Evolutionary conservation across 2,113 vertebrate species (phyloP), one percentile per base, ranked within the genome.

Genomic region (Saguinus imperator): DNA sequence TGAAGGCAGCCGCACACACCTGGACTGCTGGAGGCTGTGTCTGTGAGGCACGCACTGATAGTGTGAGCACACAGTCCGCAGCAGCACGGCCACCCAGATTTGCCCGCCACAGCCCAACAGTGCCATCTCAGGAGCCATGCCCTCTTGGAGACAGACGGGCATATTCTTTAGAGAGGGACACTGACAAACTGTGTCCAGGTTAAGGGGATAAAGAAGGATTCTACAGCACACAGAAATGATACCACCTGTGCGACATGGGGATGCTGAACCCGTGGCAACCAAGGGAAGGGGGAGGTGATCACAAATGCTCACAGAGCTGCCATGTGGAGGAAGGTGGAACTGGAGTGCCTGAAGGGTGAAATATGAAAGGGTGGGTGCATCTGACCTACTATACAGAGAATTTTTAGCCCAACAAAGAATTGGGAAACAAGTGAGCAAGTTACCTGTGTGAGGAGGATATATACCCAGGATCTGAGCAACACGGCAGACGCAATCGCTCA

Each of bases 41-140:
- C 1, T 20, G 1, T 1, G 12, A 9, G 23, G 91, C 23, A 0
- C 3, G n/a, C 7, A 1, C 12, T 11, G 37, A 10, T 1, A 21
- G 29, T 4, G 70, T 4, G 20, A 8, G 2, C 0, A 14, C 0
- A 64, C 2, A 1, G 3, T 0, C 10, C 18, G 27, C 40, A n/a
- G 11, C 35, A 52, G 20, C 0, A 0, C 0, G 29, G 29, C 20
- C 21, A 9, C 76, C 27, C 16, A 3, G 1, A 29, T 0, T 2
- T n/a, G 48, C 43, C 1, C 0, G 64, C 87, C 0, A 6, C 0
- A 23, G 70, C 87, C 70, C 43, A 57, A 13, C 0, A 9, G 25
- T 8, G 18, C 29, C 2, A 43, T 5, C 9, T 0, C 6, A 1
- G 0, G 4, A 29, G 37, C 45, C 37, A 6, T 0, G 0, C 61